Evolutionary conservation across 2,888 invertebrate genomes (phyloP), one percentile per base, ranked within the genome.

Genomic region (Drosophila putrida): DNA sequence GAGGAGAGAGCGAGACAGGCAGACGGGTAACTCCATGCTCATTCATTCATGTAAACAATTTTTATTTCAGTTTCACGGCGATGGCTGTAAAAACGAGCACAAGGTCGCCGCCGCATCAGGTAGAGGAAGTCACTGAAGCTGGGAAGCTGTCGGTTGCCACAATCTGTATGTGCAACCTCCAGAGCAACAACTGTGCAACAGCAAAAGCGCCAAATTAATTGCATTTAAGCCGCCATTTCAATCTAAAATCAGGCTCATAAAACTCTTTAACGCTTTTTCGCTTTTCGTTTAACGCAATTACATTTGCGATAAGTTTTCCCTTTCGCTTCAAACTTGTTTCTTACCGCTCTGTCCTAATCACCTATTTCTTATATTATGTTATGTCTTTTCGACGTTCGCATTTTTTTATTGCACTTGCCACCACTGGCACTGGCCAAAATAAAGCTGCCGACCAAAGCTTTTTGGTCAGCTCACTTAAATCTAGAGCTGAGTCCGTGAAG

Each of bases 1-100:
- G 53, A 13, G 57, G 61, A 55, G 43, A 41, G 11, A 33, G 6
- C 13, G 25, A 5, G 25, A 33, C 31, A 15, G 39, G 35, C 25
- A 50, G 39, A 49, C 20, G 36, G 31, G 61, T 51, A 59, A 62
- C 71, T 66, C 78, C 71, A 65, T 76, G 71, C 69, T 77, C 75
- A 80, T 77, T 78, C 68, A 75, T 67, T 75, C 58, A 75, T 68
- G 74, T 76, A 78, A 68, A 81, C 73, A 76, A 87, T 76, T 76
- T 73, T 85, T 67, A 77, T 81, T 75, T 77, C 43, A 51, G 63
- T 74, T 74, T 74, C 58, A 62, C 71, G 67, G 69, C 63, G 69
- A 65, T 64, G 63, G 78, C 63, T 71, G 71, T 74, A 70, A 70
- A 87, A 89, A 90, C 75, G 80, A 84, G 89, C 80, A 89, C 89